A percentile compares a stretch with the other conserved stretches of the same genome.
Evolutionary conservation across 2,797 vertebrate species (phyloP).

Genomic region (Rhinatrema bivittatum): DNA sequence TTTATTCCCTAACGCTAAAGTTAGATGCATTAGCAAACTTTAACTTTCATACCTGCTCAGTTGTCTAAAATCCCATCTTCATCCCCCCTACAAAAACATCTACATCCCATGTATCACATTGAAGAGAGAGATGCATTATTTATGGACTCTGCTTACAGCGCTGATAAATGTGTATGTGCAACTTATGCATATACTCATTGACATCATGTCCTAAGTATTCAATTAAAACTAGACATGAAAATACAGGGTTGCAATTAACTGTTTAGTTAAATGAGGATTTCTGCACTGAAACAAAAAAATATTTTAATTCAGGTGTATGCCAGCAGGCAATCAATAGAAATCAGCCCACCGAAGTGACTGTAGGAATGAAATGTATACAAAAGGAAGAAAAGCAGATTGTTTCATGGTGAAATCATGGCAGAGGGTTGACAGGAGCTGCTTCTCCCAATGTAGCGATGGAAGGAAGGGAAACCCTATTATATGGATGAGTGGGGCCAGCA

Average conservation of each 20-base stretch:
- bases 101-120: conserved; percentile 11
- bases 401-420: conserved; percentile 33
- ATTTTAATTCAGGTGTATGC: conserved; percentile 21
- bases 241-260: conserved; percentile 11
- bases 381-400: conserved; percentile 25
- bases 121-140: conserved; percentile 9
- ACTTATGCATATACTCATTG: conserved; percentile 12
- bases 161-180: conserved; percentile 27
- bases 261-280: conserved; percentile 7
- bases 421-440: conserved; percentile 35
- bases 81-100: too few species aligned
- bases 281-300: conserved; percentile 9
- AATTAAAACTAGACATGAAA: conserved; percentile 18
- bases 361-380: conserved; percentile 16
- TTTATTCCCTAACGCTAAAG: conserved; percentile 17
- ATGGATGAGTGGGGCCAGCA: conserved; percentile 32
- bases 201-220: conserved; percentile 11
- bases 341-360: conserved; percentile 9
- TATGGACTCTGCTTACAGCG: neutral
- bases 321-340: conserved; percentile 12
- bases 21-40: conserved; percentile 17
- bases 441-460: conserved; percentile 22
- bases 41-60: conserved; percentile 21
- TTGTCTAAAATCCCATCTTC: conserved; percentile 20
- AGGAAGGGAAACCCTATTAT: conserved; percentile 40